These are phyloP conservation scores for Microcaecilia unicolor DNA, from an alignment of 2,797 vertebrate genomes.

Conservation along the genomic window DNA sequence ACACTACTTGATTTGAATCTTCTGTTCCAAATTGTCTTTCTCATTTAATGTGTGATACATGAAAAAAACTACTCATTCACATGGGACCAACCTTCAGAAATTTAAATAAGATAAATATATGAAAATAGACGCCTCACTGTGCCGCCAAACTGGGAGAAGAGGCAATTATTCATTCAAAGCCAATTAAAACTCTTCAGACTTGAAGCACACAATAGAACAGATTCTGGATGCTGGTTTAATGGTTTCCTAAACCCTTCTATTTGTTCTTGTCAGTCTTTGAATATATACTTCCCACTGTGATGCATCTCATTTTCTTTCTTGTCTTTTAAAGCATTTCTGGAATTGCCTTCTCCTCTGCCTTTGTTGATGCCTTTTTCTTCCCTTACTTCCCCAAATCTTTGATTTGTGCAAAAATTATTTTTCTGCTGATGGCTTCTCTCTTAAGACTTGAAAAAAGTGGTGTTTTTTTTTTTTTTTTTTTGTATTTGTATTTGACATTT, in stretches of 20 bases:
- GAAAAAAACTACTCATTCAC: not conserved
- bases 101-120: not conserved
- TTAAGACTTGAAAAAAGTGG: not conserved
- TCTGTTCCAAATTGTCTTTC: not conserved
- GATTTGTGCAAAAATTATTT: no score
- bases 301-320: not conserved
- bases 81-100: not conserved
- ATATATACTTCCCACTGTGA: not conserved
- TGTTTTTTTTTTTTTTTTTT: conserved; percentile 8
- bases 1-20: not conserved
- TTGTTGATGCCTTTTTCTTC: not conserved
- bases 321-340: not conserved
- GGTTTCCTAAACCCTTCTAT: not conserved
- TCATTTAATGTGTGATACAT: not conserved
- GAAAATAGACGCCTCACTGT: not conserved
- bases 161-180: not conserved
- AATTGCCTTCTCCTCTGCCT: not conserved
- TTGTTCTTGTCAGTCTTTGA: not conserved
- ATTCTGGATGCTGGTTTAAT: not conserved
- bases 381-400: not conserved
- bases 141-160: not conserved
- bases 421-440: no score
- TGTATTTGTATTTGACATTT: not conserved
- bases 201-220: not conserved
- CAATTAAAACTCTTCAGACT: not conserved